Conservation (phyloP, 2,797 vertebrate species). For the Cyclopterus lumpus region DNA sequence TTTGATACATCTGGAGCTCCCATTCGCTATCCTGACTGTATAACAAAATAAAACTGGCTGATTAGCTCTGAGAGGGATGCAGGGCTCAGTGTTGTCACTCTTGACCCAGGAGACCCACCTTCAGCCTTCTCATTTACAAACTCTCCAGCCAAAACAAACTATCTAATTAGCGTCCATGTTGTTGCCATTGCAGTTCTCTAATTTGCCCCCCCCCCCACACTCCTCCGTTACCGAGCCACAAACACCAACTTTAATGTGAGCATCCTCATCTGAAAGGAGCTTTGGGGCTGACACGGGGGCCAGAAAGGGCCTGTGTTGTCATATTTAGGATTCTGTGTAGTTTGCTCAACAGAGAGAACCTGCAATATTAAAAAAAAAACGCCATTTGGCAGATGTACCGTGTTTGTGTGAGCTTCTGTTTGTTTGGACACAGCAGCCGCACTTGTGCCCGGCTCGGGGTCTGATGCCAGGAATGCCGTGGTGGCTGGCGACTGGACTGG, state of each 20-base stretch:
- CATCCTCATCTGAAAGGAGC: not conserved
- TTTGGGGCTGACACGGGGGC: not conserved
- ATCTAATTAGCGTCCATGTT: constrained; percentile 38
- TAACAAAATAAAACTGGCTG: not conserved
- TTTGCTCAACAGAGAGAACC: not conserved
- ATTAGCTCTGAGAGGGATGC: constrained; percentile 16
- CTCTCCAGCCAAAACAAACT: constrained; percentile 22
- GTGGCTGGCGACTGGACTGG: not conserved
- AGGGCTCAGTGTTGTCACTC: constrained; percentile 19
- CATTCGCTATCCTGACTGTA: not conserved
- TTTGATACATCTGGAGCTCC: not conserved
- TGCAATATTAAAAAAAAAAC: not conserved
- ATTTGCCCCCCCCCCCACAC: not conserved
- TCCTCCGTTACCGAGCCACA: not conserved
- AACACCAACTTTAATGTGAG: constrained; percentile 3
- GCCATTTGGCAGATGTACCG: not conserved
- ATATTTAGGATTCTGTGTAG: not conserved
- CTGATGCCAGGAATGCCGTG: not conserved
- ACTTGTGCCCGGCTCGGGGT: not conserved
- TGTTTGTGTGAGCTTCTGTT: not conserved
- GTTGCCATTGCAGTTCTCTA: not conserved
- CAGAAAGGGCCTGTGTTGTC: not conserved
- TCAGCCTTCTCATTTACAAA: constrained; percentile 21
- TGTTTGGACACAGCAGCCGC: not conserved
- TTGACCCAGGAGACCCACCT: constrained; percentile 10